Base-by-base conservation (phyloP, 2,888 invertebrate species). In the Euplexia lucipara region DNA sequence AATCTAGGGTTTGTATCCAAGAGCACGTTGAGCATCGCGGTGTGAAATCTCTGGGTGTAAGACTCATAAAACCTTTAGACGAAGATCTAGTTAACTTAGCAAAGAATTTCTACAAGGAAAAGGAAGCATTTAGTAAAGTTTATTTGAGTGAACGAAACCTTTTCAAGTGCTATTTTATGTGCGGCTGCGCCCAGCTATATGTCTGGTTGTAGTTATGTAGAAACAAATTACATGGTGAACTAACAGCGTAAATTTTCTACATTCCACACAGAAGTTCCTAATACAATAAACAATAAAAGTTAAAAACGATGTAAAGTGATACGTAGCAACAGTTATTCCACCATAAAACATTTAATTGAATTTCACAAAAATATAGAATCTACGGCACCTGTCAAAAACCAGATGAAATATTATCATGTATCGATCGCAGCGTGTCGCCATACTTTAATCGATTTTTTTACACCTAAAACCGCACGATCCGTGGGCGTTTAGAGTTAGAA, bases 401-500 rank as follows among this genome's bases (percentile, higher is more conserved):
- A 89, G 84, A 94, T 95, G 95, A 95, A 93, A 92, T 95, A 95
- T 94, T 91, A 92, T 92, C 92, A 91, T 91, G 89, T 92, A 91
- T 92, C 91, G 93, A 93, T 94, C 95, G 82, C 95, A 95, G 95
- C 95, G 90, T 95, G 95, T 94, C 93, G 95, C 91, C 95, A 87
- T 90, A 86, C 88, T 91, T 90, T 93, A 95, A 95, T 95, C 93
- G 94, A 94, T 92, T 95, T 95, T 94, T 95, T 95, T 95, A 95
- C 95, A 95, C 95, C 93, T 94, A 91, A 92, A 94, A 94, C 93
- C 92, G 91, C 94, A 91, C 87, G 90, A 89, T 85, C 90, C 82
- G 93, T 92, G 92, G 94, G 94, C 93, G 95, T 92, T 84, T 83
- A 86, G 87, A 87, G 91, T 94, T 92, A 94, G 92, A 90, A 94